A percentile compares a stretch with the other conserved stretches of the same genome.
Evolutionary conservation across 2,888 invertebrate species (phyloP).

Genomic region (Drosophila kokeensis): DNA sequence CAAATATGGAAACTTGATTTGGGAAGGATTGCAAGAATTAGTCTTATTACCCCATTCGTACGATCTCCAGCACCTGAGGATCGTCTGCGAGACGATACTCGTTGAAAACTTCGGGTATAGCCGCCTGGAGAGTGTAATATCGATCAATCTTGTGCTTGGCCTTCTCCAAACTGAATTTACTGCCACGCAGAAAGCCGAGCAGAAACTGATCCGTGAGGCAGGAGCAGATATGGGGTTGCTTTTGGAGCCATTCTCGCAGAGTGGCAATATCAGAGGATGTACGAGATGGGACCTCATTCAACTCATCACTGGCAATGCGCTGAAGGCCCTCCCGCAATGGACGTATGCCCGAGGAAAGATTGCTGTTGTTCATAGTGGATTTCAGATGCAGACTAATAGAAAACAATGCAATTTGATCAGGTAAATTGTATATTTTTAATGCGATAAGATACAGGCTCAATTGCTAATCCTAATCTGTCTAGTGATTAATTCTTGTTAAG

Average conservation of each 20-base stretch:
- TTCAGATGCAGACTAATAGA: conserved; percentile 32
- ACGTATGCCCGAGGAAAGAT: conserved; percentile 19
- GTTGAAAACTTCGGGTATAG: conserved; percentile 87
- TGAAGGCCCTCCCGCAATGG: conserved; percentile 59
- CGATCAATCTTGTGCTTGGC: conserved; percentile 87
- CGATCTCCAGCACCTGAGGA: conserved; percentile 76
- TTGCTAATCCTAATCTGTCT: conserved; percentile 34
- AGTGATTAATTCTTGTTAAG: conserved; percentile 29
- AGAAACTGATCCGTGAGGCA: conserved; percentile 86
- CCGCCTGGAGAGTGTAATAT: conserved; percentile 87
- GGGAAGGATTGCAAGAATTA: background rate
- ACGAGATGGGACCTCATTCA: conserved; percentile 86
- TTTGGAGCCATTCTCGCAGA: conserved; percentile 86
- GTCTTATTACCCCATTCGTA: conserved; percentile 74
- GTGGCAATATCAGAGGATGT: conserved; percentile 82
- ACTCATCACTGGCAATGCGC: conserved; percentile 85
- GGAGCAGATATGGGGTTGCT: conserved; percentile 85
- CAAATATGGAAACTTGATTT: background rate
- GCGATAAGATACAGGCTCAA: conserved; percentile 43
- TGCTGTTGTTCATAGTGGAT: conserved; percentile 25
- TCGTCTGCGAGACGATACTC: conserved; percentile 79
- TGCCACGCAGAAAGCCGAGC: conserved; percentile 86
- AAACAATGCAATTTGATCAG: conserved; percentile 30
- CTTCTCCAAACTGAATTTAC: conserved; percentile 86
- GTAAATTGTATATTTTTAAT: conserved; percentile 4